A percentile compares a stretch with the other conserved stretches of the same genome.
These are phyloP conservation scores for Ernsta delagoae DNA, from an alignment of 2,888 invertebrate species.

Conservation along the genomic window DNA sequence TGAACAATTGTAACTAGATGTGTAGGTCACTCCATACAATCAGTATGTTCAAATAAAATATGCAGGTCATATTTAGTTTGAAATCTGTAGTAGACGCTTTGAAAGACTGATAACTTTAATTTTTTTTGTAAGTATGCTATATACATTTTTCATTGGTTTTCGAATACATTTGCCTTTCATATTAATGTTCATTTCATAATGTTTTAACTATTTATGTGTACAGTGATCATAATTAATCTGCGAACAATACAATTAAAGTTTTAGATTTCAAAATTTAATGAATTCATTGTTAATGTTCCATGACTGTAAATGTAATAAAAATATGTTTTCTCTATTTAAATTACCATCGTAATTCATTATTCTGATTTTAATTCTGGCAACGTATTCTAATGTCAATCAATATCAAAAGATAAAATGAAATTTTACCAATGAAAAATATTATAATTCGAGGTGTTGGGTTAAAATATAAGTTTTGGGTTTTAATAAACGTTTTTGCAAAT, in stretches of 20 bases:
- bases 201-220: slow-evolving; percentile 22
- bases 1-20: slow-evolving; percentile 48
- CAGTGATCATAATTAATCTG: slow-evolving; percentile 40
- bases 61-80: slow-evolving; percentile 69
- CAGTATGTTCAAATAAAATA: slow-evolving; percentile 57
- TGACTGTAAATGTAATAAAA: slow-evolving; percentile 30
- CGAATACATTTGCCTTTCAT: slow-evolving; percentile 45
- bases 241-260: slow-evolving; percentile 59
- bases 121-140: slow-evolving; percentile 13
- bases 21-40: slow-evolving; percentile 37
- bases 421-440: slow-evolving; percentile 33
- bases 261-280: slow-evolving; percentile 60
- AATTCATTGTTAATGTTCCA: slow-evolving; percentile 64
- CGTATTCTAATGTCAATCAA: slow-evolving; percentile 30
- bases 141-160: slow-evolving; percentile 73
- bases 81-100: slow-evolving; percentile 44
- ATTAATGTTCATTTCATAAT: slow-evolving; percentile 34
- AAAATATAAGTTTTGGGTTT: slow-evolving; percentile 17
- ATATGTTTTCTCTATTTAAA: slow-evolving; percentile 9
- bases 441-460: slow-evolving; percentile 24
- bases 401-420: slow-evolving; percentile 3
- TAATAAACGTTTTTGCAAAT: slow-evolving; percentile 27
- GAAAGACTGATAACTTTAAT: slow-evolving; percentile 15
- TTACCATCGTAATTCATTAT: slow-evolving; percentile 24
- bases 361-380: slow-evolving; percentile 28